These are phyloP conservation scores for Charina bottae DNA, from an alignment of 2,113 vertebrate species.

Conservation along the genomic window DNA sequence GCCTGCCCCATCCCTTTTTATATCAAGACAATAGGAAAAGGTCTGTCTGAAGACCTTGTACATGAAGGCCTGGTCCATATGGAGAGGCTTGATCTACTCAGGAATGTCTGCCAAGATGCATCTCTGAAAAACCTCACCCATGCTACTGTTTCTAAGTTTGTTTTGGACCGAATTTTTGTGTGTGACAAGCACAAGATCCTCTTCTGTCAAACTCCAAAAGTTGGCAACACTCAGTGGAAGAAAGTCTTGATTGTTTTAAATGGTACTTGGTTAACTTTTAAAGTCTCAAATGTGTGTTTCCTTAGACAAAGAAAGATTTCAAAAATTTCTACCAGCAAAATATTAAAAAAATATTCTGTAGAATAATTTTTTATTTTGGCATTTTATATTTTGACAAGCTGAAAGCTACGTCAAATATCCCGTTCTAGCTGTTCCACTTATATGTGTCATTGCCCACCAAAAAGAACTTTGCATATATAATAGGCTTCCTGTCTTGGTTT, in stretches of 20 bases:
- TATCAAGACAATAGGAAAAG: constrained; percentile 75
- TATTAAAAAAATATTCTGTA: constrained; percentile 35
- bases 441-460: constrained; percentile 5
- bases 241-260: constrained; percentile 98
- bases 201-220: constrained; percentile 99
- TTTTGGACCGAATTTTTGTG: constrained; percentile 97
- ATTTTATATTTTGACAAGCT: constrained; percentile 40
- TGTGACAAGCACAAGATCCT: constrained; percentile 96
- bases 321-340: constrained; percentile 20
- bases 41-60: constrained; percentile 57
- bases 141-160: constrained; percentile 88
- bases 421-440: constrained; percentile 5
- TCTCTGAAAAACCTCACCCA: constrained; percentile 87
- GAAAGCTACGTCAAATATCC: constrained; percentile 28
- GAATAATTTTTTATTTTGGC: constrained; percentile 13
- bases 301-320: neutral
- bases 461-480: neutral
- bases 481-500: constrained; percentile 13
- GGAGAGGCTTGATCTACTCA: constrained; percentile 82
- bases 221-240: constrained; percentile 99
- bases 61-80: constrained; percentile 77
- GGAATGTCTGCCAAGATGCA: constrained; percentile 82
- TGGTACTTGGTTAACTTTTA: constrained; percentile 73
- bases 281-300: neutral
- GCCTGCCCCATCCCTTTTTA: constrained; percentile 26